A percentile compares a stretch with the other conserved stretches of the same genome.
Evolutionary conservation across 2,113 vertebrate genomes (phyloP).

Genomic region (Mesitornis unicolor): DNA sequence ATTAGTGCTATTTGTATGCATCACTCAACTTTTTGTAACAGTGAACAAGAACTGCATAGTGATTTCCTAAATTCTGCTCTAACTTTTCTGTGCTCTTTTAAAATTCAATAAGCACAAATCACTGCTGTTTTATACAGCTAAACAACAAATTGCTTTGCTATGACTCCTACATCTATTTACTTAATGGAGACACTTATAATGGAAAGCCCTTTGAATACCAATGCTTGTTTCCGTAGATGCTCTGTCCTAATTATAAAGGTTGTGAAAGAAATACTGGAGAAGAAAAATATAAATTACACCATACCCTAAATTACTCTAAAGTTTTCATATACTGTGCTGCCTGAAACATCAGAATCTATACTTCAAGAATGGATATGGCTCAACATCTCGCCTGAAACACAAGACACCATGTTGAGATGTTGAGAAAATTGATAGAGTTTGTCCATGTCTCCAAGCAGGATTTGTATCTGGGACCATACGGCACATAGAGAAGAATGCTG

Average conservation of each 20-base stretch:
- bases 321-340: background rate
- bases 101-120: constrained; percentile 65
- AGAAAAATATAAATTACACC: background rate
- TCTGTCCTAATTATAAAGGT: background rate
- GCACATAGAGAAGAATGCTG: background rate
- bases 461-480: background rate
- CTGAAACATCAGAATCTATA: background rate
- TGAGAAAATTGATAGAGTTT: background rate
- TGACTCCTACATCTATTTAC: background rate
- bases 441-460: background rate
- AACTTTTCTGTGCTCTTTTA: background rate
- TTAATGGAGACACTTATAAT: background rate
- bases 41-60: background rate
- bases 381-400: background rate
- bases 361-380: background rate
- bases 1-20: constrained; percentile 63
- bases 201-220: constrained; percentile 4
- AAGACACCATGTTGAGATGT: background rate
- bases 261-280: background rate
- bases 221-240: background rate
- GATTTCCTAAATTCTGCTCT: background rate
- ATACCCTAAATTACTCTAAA: background rate
- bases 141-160: constrained; percentile 42
- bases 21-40: constrained; percentile 20
- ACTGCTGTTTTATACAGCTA: constrained; percentile 20